Evolutionary conservation across 2,797 vertebrate genomes (phyloP).

Genomic region (Darevskia mixta): DNA sequence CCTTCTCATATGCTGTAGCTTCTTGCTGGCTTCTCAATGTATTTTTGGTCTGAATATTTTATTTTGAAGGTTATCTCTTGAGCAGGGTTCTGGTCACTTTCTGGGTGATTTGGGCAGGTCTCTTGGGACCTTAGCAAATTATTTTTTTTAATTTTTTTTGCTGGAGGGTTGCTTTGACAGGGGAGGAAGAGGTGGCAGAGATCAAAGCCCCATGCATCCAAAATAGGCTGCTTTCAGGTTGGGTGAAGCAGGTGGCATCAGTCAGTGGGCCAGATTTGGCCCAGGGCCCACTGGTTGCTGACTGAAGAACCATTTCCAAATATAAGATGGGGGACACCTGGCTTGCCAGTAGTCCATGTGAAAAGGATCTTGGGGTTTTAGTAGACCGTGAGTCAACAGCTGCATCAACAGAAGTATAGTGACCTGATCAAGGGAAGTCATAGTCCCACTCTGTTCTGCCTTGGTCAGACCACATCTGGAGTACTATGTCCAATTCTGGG

Average conservation of each 20-base stretch:
- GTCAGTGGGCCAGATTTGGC: not conserved
- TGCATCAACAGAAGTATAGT: no score
- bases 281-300: not conserved
- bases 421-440: no score
- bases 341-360: not conserved
- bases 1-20: not conserved
- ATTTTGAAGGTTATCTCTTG: not conserved
- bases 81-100: not conserved
- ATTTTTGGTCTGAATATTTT: not conserved
- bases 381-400: no score
- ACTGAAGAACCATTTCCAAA: not conserved
- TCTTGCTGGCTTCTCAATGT: rapidly evolving
- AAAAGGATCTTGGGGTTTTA: no score
- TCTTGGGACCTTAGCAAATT: not conserved
- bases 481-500: no score
- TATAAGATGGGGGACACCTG: not conserved
- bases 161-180: not conserved
- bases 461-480: no score
- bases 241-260: not conserved
- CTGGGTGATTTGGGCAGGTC: not conserved
- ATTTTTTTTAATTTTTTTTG: not conserved
- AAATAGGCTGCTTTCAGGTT: not conserved
- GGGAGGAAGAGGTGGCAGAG: not conserved
- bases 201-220: not conserved
- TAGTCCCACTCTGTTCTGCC: no score